Base-by-base conservation (phyloP, 2,113 vertebrate genomes). In the Microcebus murinus region DNA sequence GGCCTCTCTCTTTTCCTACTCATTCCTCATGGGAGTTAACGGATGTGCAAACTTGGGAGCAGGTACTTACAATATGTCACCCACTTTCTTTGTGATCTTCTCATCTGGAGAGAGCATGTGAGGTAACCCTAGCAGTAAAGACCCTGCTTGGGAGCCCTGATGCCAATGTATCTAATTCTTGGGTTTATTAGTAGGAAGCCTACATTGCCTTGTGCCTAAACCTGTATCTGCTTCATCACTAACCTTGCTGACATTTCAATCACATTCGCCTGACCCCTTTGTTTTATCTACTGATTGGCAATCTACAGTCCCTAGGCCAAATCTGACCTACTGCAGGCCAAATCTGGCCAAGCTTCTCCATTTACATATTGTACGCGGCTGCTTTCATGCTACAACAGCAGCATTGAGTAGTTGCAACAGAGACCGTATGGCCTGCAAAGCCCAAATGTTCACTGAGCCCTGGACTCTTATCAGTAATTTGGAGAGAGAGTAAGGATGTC, bases 31-130 rank as follows among this genome's bases (percentile, higher is more conserved):
- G 36, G 34, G 67, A 85, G 39, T 34, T 92, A 73, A 86, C 11
- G 93, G 67, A 59, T 71, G 67, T 61, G 25, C 88, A 85, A 81
- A 76, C 74, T 84, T 81, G 73, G 82, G 73, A 95, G 45, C 71
- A 85, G 71, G 48, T 95, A 29, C 45, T 36, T 77, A 91, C 9
- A 6, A 2, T 25, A 2, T 76, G 29, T 88, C 59, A 36, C 57
- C 61, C 36, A 93, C 31, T 82, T 2, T 42, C 42, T 82, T 45
- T 74, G 39, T 93, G 36, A 84, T 79, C 50, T 68, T 96, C 45
- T 83, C 14, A 71, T 34, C 20, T 87, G 39, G 20, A 34, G 8
- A 87, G 25, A 74, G n/a, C 15, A 23, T 45, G 39, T 63, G 34
- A 23, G 6, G 6, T 73, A 57, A 77, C 15, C 20, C 63, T 59